phyloP scores from a whole-genome alignment of 2,888 invertebrate genomes.

The Automeris io region DNA sequence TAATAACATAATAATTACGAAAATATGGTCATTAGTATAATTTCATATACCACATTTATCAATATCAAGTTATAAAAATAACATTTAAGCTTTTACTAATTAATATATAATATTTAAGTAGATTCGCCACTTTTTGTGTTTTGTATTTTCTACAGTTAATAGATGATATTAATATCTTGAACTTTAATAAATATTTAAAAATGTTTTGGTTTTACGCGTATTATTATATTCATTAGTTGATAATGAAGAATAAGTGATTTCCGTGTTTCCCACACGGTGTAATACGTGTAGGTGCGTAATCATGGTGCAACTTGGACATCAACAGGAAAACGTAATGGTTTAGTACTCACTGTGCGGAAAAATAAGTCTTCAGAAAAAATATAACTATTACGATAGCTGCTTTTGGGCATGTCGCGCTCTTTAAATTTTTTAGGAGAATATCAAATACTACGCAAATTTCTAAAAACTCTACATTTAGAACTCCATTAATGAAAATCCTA shows the following conservation, averaged over 20 bases:
- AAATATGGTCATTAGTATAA: too few species aligned
- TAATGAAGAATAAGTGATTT: conserved; percentile 20
- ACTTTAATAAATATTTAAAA: too few species aligned
- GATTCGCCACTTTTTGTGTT: conserved; percentile 10
- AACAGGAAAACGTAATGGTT: conserved; percentile 7
- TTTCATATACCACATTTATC: not conserved
- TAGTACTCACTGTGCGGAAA: not conserved
- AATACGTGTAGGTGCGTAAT: conserved; percentile 29
- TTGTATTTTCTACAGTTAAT: too few species aligned
- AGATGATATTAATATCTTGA: too few species aligned
- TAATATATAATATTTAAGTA: conserved; percentile 6
- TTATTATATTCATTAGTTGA: too few species aligned
- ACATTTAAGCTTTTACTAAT: not conserved
- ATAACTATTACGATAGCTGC: not conserved
- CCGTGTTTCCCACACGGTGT: conserved; percentile 34
- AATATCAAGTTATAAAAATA: not conserved
- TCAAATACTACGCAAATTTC: not conserved
- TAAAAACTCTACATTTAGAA: not conserved
- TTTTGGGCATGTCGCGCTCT: not conserved
- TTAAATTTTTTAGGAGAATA: not conserved
- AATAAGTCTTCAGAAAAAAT: conserved; percentile 1
- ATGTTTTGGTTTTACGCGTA: too few species aligned
- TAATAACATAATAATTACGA: too few species aligned
- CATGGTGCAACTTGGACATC: conserved; percentile 15
- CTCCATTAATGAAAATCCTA: not conserved